These are phyloP conservation scores for Lysandra bellargus DNA, from an alignment of 2,888 invertebrate species.

Conservation along the genomic window DNA sequence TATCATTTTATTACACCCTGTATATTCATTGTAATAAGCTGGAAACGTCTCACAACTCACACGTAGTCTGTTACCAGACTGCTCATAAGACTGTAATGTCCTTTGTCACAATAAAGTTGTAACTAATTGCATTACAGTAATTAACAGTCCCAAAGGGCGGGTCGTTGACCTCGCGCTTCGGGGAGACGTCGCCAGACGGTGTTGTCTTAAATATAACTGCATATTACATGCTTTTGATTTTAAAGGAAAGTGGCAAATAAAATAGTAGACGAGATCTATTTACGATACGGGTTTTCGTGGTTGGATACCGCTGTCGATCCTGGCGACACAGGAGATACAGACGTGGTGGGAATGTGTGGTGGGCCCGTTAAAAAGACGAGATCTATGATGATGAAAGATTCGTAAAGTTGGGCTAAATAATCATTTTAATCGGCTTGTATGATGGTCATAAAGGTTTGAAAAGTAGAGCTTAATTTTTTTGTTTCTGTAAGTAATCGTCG, in stretches of 20 bases:
- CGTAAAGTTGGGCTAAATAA: too few species aligned
- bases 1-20: too few species aligned
- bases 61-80: neutral
- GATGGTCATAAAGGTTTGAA: too few species aligned
- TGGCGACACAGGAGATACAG: too few species aligned
- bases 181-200: neutral
- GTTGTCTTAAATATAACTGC: conserved; percentile 14
- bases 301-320: too few species aligned
- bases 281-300: too few species aligned
- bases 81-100: conserved; percentile 1
- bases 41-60: neutral
- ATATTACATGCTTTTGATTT: conserved; percentile 9
- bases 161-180: conserved; percentile 20
- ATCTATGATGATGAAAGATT: too few species aligned
- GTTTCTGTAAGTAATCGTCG: too few species aligned
- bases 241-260: neutral
- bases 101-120: conserved; percentile 24
- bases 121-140: conserved; percentile 26
- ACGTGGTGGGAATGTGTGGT: too few species aligned
- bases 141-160: conserved; percentile 14
- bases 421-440: too few species aligned
- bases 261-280: neutral
- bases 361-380: too few species aligned
- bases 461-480: too few species aligned
- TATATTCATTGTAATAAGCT: neutral